phyloP scores from a whole-genome alignment of 1,140 invertebrate species.

The Chrysomallon squamiferum region DNA sequence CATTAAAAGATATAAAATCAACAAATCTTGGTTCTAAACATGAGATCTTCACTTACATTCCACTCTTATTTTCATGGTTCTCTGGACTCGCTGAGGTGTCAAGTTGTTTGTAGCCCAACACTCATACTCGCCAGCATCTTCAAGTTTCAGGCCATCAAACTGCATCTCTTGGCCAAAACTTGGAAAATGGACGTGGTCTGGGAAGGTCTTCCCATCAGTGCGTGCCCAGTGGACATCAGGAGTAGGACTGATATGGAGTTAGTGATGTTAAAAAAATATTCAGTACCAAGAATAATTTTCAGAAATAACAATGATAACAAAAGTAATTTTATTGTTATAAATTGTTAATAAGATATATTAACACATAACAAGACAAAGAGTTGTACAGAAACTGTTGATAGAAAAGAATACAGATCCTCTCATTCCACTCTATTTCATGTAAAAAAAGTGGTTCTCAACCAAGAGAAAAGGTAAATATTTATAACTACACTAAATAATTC shows the following conservation, averaged over 20 bases:
- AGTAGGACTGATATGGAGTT: constrained; percentile 44
- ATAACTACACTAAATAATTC: too few species aligned
- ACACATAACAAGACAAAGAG: too few species aligned
- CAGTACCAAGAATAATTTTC: neutral
- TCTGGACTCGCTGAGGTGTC: constrained; percentile 25
- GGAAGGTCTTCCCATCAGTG: constrained; percentile 21
- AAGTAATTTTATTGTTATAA: too few species aligned
- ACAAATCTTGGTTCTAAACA: too few species aligned
- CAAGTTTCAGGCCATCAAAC: constrained; percentile 39
- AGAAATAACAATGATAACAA: neutral
- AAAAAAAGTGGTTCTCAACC: too few species aligned
- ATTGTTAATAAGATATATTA: too few species aligned
- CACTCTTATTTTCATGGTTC: constrained; percentile 40
- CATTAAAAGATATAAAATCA: too few species aligned
- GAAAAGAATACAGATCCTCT: too few species aligned
- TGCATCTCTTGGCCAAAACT: constrained; percentile 54
- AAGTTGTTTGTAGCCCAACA: constrained; percentile 53
- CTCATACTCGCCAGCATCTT: constrained; percentile 53
- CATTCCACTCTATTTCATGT: too few species aligned
- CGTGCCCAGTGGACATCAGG: constrained; percentile 51
- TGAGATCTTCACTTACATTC: constrained; percentile 58
- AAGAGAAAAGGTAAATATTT: too few species aligned
- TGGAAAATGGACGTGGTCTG: constrained; percentile 24
- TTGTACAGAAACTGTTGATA: too few species aligned
- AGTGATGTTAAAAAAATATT: too few species aligned